A percentile compares a stretch with the other conserved stretches of the same genome.
These are phyloP conservation scores for Forpus xanthops DNA, from an alignment of 2,797 vertebrate species.

Conservation along the genomic window DNA sequence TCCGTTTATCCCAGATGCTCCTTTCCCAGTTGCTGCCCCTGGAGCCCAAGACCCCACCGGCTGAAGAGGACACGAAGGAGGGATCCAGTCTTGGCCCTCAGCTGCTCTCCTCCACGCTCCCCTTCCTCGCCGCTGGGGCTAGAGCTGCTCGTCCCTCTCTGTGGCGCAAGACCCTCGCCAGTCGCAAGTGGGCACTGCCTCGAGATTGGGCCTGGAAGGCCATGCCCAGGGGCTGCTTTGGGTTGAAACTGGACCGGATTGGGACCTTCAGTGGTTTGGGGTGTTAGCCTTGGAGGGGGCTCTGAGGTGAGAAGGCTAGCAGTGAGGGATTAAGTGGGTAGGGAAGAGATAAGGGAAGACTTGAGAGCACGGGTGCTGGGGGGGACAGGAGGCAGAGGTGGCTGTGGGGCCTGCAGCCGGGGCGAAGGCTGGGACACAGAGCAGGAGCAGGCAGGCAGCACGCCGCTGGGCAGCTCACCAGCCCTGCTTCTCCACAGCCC, in stretches of 20 bases:
- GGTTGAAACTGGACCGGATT: conserved; percentile 87
- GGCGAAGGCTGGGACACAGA: not conserved
- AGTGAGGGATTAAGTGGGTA: rapidly evolving
- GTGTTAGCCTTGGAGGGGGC: conserved; percentile 76
- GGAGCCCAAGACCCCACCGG: not conserved
- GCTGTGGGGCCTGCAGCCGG: not conserved
- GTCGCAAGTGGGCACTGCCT: conserved; percentile 78
- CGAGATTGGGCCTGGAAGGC: conserved; percentile 80
- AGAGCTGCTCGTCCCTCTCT: conserved; percentile 36
- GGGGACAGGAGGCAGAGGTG: not conserved
- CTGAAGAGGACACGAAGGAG: not conserved
- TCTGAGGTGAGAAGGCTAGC: not conserved
- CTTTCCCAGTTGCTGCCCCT: conserved; percentile 55
- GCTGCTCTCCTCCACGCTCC: not conserved
- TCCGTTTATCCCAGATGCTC: conserved; percentile 1
- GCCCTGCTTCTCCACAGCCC: not conserved
- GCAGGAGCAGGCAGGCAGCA: not conserved
- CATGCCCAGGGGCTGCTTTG: conserved; percentile 86
- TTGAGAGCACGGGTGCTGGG: rapidly evolving
- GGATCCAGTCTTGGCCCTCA: conserved; percentile 32
- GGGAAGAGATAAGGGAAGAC: not conserved
- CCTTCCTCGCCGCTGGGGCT: not conserved
- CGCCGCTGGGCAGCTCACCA: not conserved
- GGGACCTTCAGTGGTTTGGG: conserved; percentile 88
- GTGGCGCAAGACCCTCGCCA: conserved; percentile 79